Evolutionary conservation across 2,888 invertebrate genomes (phyloP).

Genomic region (Stramonita haemastoma): DNA sequence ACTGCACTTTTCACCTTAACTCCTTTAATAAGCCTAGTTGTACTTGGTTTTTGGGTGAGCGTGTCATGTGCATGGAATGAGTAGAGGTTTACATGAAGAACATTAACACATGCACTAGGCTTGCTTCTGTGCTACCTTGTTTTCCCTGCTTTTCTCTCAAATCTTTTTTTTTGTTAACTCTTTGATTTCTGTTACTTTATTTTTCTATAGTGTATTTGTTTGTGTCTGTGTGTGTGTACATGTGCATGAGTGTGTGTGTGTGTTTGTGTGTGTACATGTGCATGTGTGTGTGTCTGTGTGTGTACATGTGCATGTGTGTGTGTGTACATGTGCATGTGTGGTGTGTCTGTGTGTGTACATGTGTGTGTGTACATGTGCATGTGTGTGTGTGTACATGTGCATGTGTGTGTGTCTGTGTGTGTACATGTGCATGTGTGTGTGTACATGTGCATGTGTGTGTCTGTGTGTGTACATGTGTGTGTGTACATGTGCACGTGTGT

Average conservation of each 20-base stretch:
- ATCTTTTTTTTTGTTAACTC: too few relatives aligned
- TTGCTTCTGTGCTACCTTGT: too few relatives aligned
- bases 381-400: not conserved
- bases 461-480: not conserved
- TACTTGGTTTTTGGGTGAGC: too few relatives aligned
- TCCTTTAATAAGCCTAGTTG: too few relatives aligned
- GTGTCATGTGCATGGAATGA: too few relatives aligned
- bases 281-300: not conserved
- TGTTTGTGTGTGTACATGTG: not conserved
- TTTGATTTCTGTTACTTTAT: too few relatives aligned
- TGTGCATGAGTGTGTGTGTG: not conserved
- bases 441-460: not conserved
- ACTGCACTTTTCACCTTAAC: too few relatives aligned
- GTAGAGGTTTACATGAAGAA: too few relatives aligned
- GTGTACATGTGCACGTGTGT: not conserved
- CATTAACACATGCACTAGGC: too few relatives aligned
- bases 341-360: constrained; percentile 2
- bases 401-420: constrained; percentile 2
- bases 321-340: constrained; percentile 8
- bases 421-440: not conserved
- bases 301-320: not conserved
- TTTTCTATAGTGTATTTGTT: not conserved
- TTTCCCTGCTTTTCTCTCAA: too few relatives aligned
- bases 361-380: not conserved
- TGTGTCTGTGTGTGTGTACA: not conserved